Evolutionary conservation across 1,140 invertebrate species (phyloP), one percentile per base, ranked within the genome.

Genomic region (Drosophila nebulosa): DNA sequence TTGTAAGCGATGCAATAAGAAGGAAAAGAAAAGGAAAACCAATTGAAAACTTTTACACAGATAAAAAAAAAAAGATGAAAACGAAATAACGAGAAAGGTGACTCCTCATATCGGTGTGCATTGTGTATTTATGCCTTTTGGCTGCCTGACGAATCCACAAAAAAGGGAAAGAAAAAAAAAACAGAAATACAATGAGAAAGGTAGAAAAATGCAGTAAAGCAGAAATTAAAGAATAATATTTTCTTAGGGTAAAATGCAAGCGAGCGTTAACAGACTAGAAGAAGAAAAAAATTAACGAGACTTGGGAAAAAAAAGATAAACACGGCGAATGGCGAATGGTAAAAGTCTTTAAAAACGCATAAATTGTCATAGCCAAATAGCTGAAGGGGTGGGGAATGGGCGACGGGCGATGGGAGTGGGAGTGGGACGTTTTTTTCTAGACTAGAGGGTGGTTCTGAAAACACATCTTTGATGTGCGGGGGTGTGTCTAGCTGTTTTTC

Each of bases 151-250:
- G 39, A 46, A 46, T 46, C 39, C 21, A 18, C 16, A 46, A 14
- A 39, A 39, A 39, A 46, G 24, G n/a, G 18, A 36, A 21, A 56
- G 67, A 58, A 56, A 71, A 58, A 61, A 3, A n/a, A 36, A 22
- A 35, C 16, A 24, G 67, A 64, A 64, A 24, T 14, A 61, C 46
- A 46, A 46, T 10, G 16, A 21, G 6, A 46, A 52, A 63, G 39
- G 22, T 42, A 65, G 39, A 56, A 63, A 58, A 80, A 78, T 85
- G 83, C 81, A 88, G 68, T 62, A 81, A 78, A 65, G 81, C 81
- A 85, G 74, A 85, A 85, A 85, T 85, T 85, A 81, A 85, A 85
- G 70, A 88, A 85, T 75, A 85, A 85, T 81, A 85, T 85, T 85
- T 81, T 86, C 74, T 71, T 78, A 71, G 80, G 77, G 61, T 61